Evolutionary conservation across 2,888 invertebrate species (phyloP).

Genomic region (Napeogenes sylphis): DNA sequence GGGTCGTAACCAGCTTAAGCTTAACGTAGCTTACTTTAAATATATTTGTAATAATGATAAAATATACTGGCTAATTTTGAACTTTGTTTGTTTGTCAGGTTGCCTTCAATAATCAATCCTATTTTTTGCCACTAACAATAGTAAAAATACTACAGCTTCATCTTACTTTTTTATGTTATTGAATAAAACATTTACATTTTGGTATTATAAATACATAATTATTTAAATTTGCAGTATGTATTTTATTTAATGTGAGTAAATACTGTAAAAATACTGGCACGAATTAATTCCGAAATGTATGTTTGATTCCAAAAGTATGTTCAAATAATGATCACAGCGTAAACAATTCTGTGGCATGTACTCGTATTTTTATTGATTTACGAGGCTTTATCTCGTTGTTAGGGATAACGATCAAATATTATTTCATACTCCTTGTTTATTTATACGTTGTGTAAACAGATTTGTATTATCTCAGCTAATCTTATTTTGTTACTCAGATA

Average conservation of each 20-base stretch:
- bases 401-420: conserved; percentile 55
- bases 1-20: conserved; percentile 77
- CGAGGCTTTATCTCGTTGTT: background rate
- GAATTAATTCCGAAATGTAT: background rate
- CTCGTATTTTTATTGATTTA: conserved; percentile 3
- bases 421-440: conserved; percentile 62
- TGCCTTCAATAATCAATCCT: conserved; percentile 28
- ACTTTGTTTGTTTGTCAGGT: conserved; percentile 30
- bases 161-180: too few species aligned
- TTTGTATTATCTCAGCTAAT: conserved; percentile 64
- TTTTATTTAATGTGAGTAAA: too few species aligned
- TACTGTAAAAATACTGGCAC: background rate
- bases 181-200: too few species aligned
- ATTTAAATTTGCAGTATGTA: too few species aligned
- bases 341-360: background rate
- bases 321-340: background rate
- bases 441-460: conserved; percentile 58
- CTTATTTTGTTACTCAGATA: conserved; percentile 55
- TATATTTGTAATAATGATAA: conserved; percentile 75
- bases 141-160: too few species aligned
- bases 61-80: conserved; percentile 69
- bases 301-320: background rate
- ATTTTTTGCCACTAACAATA: conserved; percentile 62
- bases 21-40: conserved; percentile 74
- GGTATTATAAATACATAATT: too few species aligned